Conservation (phyloP, 2,888 invertebrate genomes). For the Psylliodes chrysocephalus region DNA sequence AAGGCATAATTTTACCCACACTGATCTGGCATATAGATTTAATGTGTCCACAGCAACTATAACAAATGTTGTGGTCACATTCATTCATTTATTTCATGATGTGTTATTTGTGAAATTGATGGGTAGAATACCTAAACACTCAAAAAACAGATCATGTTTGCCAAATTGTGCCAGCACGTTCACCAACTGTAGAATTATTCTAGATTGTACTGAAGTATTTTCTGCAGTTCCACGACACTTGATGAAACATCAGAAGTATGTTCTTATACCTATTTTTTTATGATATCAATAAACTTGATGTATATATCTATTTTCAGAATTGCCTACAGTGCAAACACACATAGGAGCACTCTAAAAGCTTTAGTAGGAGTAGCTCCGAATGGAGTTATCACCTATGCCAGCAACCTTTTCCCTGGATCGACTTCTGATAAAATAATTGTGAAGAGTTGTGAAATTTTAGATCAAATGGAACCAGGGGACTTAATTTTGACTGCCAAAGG, state of each 20-base stretch:
- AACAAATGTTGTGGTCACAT: neutral
- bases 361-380: constrained; percentile 3
- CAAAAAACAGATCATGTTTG: neutral
- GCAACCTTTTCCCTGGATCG: neutral
- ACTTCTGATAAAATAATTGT: neutral
- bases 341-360: neutral
- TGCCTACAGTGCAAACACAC: neutral
- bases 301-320: neutral
- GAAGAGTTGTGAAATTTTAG: neutral
- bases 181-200: neutral
- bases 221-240: neutral
- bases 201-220: neutral
- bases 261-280: neutral
- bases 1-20: neutral
- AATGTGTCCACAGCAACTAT: neutral
- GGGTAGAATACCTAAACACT: neutral
- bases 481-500: neutral
- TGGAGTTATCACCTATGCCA: neutral
- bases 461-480: neutral
- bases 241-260: neutral
- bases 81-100: neutral
- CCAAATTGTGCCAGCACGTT: neutral
- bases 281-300: too few relatives aligned
- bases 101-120: neutral
- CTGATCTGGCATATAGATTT: neutral